Conservation (phyloP, 2,888 invertebrate genomes). For the Xestia c-nigrum region DNA sequence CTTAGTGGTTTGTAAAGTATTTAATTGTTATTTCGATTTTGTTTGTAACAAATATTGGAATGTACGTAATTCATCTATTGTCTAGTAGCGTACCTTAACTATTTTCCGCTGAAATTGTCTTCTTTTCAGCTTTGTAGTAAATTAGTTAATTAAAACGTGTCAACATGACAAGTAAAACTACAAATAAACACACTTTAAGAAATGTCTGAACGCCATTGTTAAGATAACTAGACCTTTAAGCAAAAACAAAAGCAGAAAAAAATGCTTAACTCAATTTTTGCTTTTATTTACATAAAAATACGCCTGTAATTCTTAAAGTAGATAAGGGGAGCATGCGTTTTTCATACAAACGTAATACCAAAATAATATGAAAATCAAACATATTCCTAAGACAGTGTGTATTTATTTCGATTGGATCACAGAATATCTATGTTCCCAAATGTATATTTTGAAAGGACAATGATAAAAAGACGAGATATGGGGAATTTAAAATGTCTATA, state of each 20-base stretch:
- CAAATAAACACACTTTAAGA: background rate
- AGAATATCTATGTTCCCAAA: too few relatives aligned
- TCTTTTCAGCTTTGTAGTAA: background rate
- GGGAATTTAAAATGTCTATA: too few relatives aligned
- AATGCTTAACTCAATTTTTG: background rate
- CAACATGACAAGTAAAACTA: background rate
- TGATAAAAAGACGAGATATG: too few relatives aligned
- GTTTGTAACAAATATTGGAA: background rate
- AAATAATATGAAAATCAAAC: too few relatives aligned
- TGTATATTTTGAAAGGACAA: too few relatives aligned
- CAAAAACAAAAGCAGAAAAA: too few relatives aligned
- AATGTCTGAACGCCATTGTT: background rate
- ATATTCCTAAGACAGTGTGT: too few relatives aligned
- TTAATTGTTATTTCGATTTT: background rate
- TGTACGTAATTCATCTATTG: background rate
- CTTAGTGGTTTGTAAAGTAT: constrained; percentile 15
- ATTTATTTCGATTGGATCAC: too few relatives aligned
- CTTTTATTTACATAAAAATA: background rate
- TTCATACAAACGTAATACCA: too few relatives aligned
- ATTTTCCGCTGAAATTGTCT: background rate
- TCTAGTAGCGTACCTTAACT: background rate
- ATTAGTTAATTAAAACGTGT: background rate
- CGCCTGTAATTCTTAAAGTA: background rate
- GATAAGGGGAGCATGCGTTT: too few relatives aligned
- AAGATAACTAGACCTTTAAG: background rate